Conservation (phyloP, 1,140 invertebrate species). For the Hyles euphorbiae region DNA sequence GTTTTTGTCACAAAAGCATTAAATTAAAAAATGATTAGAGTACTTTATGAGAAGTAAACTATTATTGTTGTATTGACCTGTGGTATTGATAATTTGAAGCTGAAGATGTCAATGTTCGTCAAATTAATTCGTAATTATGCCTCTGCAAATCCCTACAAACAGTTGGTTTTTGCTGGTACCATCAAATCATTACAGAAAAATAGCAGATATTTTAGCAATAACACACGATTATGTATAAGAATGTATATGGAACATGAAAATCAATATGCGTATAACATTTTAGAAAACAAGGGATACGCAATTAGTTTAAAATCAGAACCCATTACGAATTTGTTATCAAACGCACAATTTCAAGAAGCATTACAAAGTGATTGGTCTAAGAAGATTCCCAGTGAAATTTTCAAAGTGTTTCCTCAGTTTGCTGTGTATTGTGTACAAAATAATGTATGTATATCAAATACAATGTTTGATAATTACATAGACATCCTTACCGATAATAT, state of each 20-base stretch:
- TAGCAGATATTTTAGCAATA: constrained; percentile 25
- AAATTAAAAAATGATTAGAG: too few species aligned
- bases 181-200: constrained; percentile 15
- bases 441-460: constrained; percentile 56
- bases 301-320: constrained; percentile 27
- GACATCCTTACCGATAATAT: constrained; percentile 65
- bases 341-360: constrained; percentile 35
- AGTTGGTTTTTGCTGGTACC: constrained; percentile 3
- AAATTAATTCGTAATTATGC: constrained; percentile 20
- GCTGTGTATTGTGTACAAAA: constrained; percentile 54
- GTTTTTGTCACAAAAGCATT: too few species aligned
- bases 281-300: constrained; percentile 53
- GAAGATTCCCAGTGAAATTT: constrained; percentile 41
- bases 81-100: too few species aligned
- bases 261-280: constrained; percentile 53
- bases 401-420: constrained; percentile 54
- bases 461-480: constrained; percentile 64
- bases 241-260: constrained; percentile 61
- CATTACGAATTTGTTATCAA: constrained; percentile 15
- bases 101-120: too few species aligned
- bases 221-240: constrained; percentile 32
- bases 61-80: too few species aligned
- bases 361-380: constrained; percentile 39
- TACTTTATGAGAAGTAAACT: too few species aligned
- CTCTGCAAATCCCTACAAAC: constrained; percentile 15